These are phyloP conservation scores for Lethrus apterus DNA, from an alignment of 1,140 invertebrate species.

Conservation along the genomic window DNA sequence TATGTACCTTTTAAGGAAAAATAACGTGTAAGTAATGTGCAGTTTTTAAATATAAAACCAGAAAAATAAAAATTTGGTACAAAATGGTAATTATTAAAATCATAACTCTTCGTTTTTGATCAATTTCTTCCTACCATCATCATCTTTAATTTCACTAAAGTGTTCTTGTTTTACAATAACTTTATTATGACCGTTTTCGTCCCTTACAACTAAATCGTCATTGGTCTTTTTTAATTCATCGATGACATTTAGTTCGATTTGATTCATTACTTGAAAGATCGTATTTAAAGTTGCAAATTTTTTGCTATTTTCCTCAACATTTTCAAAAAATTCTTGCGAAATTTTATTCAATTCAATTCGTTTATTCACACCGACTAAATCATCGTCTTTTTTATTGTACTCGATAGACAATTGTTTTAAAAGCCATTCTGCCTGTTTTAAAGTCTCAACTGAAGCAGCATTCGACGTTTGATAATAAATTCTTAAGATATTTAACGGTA, in stretches of 20 bases:
- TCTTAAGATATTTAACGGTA: conserved; percentile 33
- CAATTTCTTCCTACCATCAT: conserved; percentile 13
- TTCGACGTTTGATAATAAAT: conserved; percentile 37
- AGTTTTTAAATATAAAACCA: neutral
- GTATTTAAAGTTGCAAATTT: conserved; percentile 17
- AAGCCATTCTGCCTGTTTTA: conserved; percentile 33
- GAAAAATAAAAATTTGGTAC: neutral
- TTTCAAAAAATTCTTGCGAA: conserved; percentile 4
- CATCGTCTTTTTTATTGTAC: conserved; percentile 27
- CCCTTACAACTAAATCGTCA: conserved; percentile 24
- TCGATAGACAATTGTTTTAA: conserved; percentile 33
- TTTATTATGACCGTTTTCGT: conserved; percentile 15
- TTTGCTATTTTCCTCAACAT: conserved; percentile 2
- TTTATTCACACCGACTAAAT: conserved; percentile 24
- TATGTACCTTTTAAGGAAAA: neutral
- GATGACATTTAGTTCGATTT: conserved; percentile 20
- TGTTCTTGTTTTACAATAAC: conserved; percentile 20
- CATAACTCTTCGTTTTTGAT: conserved; percentile 26
- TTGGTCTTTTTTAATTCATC: conserved; percentile 16
- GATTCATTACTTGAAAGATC: conserved; percentile 16
- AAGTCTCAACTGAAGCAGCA: conserved; percentile 23
- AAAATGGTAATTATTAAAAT: conserved; percentile 16
- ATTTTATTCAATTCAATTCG: conserved; percentile 16
- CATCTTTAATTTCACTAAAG: conserved; percentile 14
- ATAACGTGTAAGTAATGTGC: neutral